Percentiles rank a stretch among this genome's conserved stretches.
Evolutionary conservation across 2,113 vertebrate species (phyloP).

Genomic region (Campylomormyrus tamandua): DNA sequence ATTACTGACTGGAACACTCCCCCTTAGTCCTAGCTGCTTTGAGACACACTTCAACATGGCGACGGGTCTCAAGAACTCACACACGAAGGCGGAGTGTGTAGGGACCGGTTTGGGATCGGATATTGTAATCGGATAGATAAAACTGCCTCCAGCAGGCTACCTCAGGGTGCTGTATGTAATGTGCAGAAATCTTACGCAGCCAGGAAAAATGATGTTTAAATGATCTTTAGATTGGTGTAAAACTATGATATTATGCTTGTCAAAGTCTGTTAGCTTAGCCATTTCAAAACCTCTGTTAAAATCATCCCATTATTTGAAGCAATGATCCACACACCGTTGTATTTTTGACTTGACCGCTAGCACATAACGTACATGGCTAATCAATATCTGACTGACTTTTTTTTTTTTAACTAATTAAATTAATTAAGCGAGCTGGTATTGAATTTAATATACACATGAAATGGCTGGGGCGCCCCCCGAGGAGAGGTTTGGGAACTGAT

Average conservation of each 20-base stretch:
- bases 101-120: too few species aligned
- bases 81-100: too few species aligned
- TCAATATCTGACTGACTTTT: neutral
- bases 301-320: neutral
- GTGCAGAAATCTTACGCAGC: neutral
- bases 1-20: too few species aligned
- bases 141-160: neutral
- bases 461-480: neutral
- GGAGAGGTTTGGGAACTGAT: neutral
- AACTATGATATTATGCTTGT: neutral
- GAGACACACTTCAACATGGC: too few species aligned
- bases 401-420: neutral
- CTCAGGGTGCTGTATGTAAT: neutral
- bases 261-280: neutral
- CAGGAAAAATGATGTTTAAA: neutral
- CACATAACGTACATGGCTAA: neutral
- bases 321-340: neutral
- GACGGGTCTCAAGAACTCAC: too few species aligned
- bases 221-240: neutral
- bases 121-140: too few species aligned
- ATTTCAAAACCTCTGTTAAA: neutral
- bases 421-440: neutral
- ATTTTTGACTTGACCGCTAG: neutral
- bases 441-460: neutral
- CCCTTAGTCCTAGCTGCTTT: too few species aligned